Evolutionary conservation across 1,140 invertebrate genomes (phyloP).

Genomic region (Chrysomallon squamiferum): DNA sequence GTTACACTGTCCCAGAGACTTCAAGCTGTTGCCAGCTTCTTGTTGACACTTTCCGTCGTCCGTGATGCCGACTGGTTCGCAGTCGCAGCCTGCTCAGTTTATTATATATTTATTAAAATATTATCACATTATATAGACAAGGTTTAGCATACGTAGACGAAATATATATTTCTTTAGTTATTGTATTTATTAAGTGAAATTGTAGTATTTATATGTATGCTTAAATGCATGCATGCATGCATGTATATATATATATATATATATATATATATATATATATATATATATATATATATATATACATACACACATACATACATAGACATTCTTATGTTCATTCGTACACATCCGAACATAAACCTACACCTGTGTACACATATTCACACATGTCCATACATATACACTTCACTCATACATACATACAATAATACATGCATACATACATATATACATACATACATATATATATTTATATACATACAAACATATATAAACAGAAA

Average conservation of each 20-base stretch:
- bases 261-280: neutral
- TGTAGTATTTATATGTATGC: too few species aligned
- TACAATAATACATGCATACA: neutral
- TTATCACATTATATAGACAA: too few species aligned
- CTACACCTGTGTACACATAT: too few species aligned
- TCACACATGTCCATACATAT: constrained; percentile 1
- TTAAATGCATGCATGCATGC: neutral
- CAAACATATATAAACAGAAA: too few species aligned
- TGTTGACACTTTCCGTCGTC: neutral
- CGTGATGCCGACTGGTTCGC: constrained; percentile 2
- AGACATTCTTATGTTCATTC: neutral
- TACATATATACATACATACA: too few species aligned
- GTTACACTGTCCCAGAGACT: constrained; percentile 79
- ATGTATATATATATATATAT: neutral
- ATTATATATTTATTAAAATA: too few species aligned
- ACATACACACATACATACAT: neutral
- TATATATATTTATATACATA: neutral
- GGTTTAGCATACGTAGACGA: neutral
- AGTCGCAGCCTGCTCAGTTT: constrained; percentile 15
- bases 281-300: neutral
- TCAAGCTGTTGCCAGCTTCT: constrained; percentile 66
- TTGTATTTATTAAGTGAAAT: too few species aligned
- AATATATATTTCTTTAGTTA: neutral
- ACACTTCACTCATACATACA: neutral
- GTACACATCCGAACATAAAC: too few species aligned